phyloP scores from a whole-genome alignment of 2,888 invertebrate species.

The Rapana venosa region DNA sequence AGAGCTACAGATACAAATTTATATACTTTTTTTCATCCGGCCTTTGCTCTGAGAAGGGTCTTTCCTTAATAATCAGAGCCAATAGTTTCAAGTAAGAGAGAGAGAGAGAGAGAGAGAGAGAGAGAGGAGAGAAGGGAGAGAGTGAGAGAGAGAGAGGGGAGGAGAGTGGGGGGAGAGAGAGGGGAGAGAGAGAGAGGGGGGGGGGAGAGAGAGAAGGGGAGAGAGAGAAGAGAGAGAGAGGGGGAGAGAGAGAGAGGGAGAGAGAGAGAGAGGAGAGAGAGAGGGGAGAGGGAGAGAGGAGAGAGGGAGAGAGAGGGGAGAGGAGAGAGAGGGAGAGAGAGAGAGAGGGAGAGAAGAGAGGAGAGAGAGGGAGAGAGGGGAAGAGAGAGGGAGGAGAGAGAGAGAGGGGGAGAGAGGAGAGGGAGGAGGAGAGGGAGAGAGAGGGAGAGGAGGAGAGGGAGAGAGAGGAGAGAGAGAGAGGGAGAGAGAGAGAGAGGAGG shows the following conservation, averaged over 20 bases:
- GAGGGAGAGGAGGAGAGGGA: neutral
- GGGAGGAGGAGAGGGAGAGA: neutral
- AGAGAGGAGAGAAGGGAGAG: neutral
- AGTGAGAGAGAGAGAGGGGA: slow-evolving; percentile 14
- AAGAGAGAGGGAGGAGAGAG: neutral
- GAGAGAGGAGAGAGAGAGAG: neutral
- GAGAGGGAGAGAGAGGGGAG: neutral
- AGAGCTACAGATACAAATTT: too few species aligned
- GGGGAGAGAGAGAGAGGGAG: too few species aligned
- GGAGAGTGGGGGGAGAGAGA: neutral
- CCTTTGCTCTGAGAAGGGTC: too few species aligned
- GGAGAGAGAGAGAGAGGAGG: too few species aligned
- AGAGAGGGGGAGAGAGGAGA: slow-evolving; percentile 5
- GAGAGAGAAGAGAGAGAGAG: too few species aligned
- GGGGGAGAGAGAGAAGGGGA: too few species aligned
- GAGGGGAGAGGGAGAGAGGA: too few species aligned
- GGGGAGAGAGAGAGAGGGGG: neutral
- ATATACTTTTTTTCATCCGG: too few species aligned
- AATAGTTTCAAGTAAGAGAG: too few species aligned
- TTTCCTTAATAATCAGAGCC: too few species aligned
- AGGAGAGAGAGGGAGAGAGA: slow-evolving; percentile 1
- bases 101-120: too few species aligned
- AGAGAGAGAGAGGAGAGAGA: too few species aligned
- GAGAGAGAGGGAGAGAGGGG: neutral
- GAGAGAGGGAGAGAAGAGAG: neutral